Conservation (phyloP, 2,797 vertebrate species). For the Eurystomus glaucurus region DNA sequence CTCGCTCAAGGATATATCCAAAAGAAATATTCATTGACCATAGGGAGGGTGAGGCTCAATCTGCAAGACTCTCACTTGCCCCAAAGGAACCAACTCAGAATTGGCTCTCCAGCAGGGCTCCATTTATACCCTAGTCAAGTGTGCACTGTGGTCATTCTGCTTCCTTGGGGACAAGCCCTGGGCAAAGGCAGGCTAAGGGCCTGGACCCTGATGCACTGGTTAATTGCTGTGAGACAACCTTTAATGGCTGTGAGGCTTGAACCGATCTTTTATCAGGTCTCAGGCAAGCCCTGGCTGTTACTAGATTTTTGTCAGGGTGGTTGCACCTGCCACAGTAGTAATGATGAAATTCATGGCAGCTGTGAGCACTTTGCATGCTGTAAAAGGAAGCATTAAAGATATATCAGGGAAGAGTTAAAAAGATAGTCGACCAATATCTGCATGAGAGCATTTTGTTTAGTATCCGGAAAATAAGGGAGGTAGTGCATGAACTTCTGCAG, state of each 20-base stretch:
- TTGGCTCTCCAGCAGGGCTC: neutral
- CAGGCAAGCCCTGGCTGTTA: neutral
- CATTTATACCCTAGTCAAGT: neutral
- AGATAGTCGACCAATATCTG: neutral
- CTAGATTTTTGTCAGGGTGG: neutral
- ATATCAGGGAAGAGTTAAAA: neutral
- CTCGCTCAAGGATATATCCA: neutral
- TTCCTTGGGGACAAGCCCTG: neutral
- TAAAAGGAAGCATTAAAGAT: neutral
- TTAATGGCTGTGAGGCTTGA: neutral
- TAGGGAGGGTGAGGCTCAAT: neutral
- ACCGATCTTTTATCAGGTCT: neutral
- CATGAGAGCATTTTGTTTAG: neutral
- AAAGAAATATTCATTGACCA: neutral
- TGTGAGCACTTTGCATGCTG: neutral
- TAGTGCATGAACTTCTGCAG: neutral
- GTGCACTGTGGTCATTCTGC: neutral
- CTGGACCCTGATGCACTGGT: neutral
- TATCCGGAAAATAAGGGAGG: neutral
- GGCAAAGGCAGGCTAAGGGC: neutral
- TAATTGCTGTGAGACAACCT: neutral
- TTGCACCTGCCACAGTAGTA: neutral
- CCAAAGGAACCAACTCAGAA: neutral
- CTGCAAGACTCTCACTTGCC: neutral
- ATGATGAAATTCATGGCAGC: neutral